Base-by-base conservation (phyloP, 2,113 vertebrate genomes). In the Acanthisitta chloris region DNA sequence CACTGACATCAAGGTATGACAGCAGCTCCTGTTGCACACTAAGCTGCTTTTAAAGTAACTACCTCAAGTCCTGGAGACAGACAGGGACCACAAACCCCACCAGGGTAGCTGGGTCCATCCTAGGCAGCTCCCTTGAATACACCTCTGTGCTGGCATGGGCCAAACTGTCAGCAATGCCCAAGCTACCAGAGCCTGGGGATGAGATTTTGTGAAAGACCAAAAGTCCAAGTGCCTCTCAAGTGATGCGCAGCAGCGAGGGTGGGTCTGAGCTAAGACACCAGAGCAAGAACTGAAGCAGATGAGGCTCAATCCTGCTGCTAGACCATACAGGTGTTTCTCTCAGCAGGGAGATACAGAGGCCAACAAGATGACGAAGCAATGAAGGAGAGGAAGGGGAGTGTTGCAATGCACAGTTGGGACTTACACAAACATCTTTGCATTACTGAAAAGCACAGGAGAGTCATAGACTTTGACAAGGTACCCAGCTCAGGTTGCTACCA, bases 111-210 rank as follows among this genome's bases (percentile, higher is more conserved):
- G 16, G 10, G 23, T 43, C 65, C 46, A 14, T 33, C 49, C 23
- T 23, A 29, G 55, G 34, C 52, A 19, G 11, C 2, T 81, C 18
- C 29, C 67, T 40, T 58, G 46, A 14, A 1, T 1, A 8, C 48
- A 33, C 0, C 46, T 51, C 73, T 14, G 15, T 46, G 43, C 38
- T 43, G 72, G 21, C 38, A 38, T 0, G 0, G 45, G 24, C 42
- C 69, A 58, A 31, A 4, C 14, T n/a, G 40, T 71, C 59, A 57
- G 43, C 10, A 4, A 17, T 28, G 31, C 45, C 42, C 0, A 2
- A 76, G 74, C 21, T 28, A 29, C 49, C 42, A 3, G 45, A 59
- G 66, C 10, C 81, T 33, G 51, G 8, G 29, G 2, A 2, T 1
- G 36, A 54, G 42, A 25, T 45, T 49, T 45, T 34, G 40, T 29